Evolutionary conservation across 2,888 invertebrate species (phyloP).

Genomic region (Cartodere bifasciata): DNA sequence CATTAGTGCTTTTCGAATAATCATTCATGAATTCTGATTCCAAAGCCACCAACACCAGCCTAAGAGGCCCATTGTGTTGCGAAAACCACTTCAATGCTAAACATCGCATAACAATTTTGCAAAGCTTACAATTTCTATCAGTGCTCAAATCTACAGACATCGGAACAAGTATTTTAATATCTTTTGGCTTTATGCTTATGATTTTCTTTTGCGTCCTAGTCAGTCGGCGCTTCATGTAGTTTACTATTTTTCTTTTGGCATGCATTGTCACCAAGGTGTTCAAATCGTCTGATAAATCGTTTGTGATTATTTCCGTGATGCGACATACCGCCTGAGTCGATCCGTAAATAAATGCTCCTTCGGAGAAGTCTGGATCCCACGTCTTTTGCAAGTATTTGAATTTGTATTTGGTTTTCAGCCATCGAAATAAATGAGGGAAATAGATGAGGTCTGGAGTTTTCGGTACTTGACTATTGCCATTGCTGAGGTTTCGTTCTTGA

Average conservation of each 20-base stretch:
- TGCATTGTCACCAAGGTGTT: conserved; percentile 24
- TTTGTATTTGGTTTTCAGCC: conserved; percentile 31
- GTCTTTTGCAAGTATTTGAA: conserved; percentile 28
- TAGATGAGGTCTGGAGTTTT: conserved; percentile 32
- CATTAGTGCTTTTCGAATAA: conserved; percentile 21
- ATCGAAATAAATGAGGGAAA: conserved; percentile 30
- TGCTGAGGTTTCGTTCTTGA: background rate
- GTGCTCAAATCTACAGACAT: conserved; percentile 22
- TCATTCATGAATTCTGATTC: conserved; percentile 32
- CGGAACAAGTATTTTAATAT: conserved; percentile 34
- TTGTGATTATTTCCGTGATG: conserved; percentile 31
- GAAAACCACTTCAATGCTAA: conserved; percentile 32
- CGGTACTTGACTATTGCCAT: conserved; percentile 17
- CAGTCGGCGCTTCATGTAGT: conserved; percentile 24
- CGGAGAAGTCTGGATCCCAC: conserved; percentile 34
- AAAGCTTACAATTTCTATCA: conserved; percentile 20
- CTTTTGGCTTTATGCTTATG: conserved; percentile 27
- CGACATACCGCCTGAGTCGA: conserved; percentile 28
- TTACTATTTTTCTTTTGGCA: conserved; percentile 22
- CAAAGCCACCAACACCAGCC: conserved; percentile 30
- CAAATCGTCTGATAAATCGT: conserved; percentile 25
- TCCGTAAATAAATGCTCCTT: conserved; percentile 35
- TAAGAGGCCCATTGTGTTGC: conserved; percentile 20
- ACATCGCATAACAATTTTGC: conserved; percentile 26
- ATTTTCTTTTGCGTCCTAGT: conserved; percentile 26